These are phyloP conservation scores for Sphinx pinastri DNA, from an alignment of 2,888 invertebrate species.

Conservation along the genomic window DNA sequence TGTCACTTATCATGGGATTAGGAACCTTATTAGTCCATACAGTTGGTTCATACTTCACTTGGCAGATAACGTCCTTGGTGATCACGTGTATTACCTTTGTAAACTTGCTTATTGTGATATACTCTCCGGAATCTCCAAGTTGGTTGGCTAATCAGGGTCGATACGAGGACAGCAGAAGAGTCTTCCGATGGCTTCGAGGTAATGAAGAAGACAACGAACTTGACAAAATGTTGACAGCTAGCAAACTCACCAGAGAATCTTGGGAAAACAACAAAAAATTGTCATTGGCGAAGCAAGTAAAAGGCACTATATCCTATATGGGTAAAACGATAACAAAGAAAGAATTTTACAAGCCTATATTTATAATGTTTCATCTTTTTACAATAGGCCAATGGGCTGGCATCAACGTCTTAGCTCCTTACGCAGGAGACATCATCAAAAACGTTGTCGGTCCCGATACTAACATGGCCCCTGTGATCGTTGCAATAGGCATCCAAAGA, in stretches of 20 bases:
- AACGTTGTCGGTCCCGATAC: slow-evolving; percentile 8
- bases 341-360: slow-evolving; percentile 73
- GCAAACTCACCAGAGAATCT: slow-evolving; percentile 27
- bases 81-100: slow-evolving; percentile 65
- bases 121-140: slow-evolving; percentile 83
- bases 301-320: slow-evolving; percentile 22
- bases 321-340: slow-evolving; percentile 40
- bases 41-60: slow-evolving; percentile 81
- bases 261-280: slow-evolving; percentile 15
- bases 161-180: slow-evolving; percentile 74
- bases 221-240: slow-evolving; percentile 41
- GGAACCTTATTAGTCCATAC: slow-evolving; percentile 83
- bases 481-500: slow-evolving; percentile 27
- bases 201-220: slow-evolving; percentile 58
- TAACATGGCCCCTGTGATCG: not conserved
- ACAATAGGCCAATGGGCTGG: slow-evolving; percentile 36
- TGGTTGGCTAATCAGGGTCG: slow-evolving; percentile 83
- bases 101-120: slow-evolving; percentile 58
- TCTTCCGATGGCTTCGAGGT: slow-evolving; percentile 83
- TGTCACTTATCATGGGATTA: slow-evolving; percentile 78
- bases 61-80: slow-evolving; percentile 77
- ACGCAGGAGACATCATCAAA: slow-evolving; percentile 30
- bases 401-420: slow-evolving; percentile 32
- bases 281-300: slow-evolving; percentile 5
- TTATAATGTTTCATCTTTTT: slow-evolving; percentile 38